Base-by-base conservation (phyloP, 2,888 invertebrate species). In the Philhelius pedissequus region DNA sequence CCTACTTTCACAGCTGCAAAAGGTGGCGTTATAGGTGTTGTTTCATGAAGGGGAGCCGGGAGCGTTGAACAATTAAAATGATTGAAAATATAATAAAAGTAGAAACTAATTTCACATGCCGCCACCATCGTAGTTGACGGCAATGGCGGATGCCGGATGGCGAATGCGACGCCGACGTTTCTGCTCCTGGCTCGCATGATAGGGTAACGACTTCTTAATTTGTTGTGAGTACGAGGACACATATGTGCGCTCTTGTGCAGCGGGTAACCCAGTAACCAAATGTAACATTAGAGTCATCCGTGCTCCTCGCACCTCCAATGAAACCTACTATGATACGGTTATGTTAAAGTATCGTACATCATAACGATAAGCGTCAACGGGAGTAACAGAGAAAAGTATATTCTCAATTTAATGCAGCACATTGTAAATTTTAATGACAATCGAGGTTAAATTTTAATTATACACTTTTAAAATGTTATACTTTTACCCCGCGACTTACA, bases 81-180 rank as follows among this genome's bases (percentile, higher is more conserved):
- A 83, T 83, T 83, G 83, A 83, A 83, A 79, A 70, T 74, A 79
- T 83, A 83, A 78, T 75, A 83, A 79, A 83, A 74, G 83, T 50
- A 56, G 70, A 79, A 83, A 83, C 83, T 75, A 75, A 83, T 83
- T 83, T 78, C 69, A 66, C 43, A 74, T 74, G 30, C 62, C 60
- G 27, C 43, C 25, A 25, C 15, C 56, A 15, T 20, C 32, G 40
- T 32, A 48, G 60, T 30, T 54, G 18, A 13, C 45, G 32, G 4
- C 15, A 8, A 11, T 11, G 11, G 45, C 4, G 22, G 22, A 0
- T 8, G 40, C 3, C 15, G 8, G 15, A 7, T 3, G 0, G 20
- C 13, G 9, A 18, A n/a, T 20, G 7, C n/a, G n/a, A n/a, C 2
- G 15, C 15, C 11, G 18, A n/a, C 30, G 27, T 6, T 18, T n/a